Base-by-base conservation (phyloP, 2,888 invertebrate genomes). In the Tubulanus polymorphus region DNA sequence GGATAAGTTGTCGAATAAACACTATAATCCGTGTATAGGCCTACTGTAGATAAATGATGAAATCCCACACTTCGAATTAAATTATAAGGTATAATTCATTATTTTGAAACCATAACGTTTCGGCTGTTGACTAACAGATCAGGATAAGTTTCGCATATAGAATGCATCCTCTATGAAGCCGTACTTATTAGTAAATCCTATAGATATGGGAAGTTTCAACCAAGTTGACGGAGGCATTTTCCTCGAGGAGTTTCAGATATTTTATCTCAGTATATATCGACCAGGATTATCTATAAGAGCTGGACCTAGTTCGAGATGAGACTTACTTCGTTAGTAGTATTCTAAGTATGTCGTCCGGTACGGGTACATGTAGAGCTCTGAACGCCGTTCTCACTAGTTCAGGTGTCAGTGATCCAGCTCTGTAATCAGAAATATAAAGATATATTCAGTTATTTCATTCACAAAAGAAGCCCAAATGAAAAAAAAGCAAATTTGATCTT, bases 331-430 rank as follows among this genome's bases (percentile, higher is more conserved):
- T 54, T 25, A 76, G 60, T 27, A 72, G 64, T 37, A 73, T 70
- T 61, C 71, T 59, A n/a, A 75, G 63, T 37, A 76, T 61, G 49
- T 76, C 77, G 51, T 70, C 71, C 20, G 71, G 70, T 41, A 77
- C 54, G 10, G 76, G 76, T 25, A 76, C 68, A 56, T 71, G 72
- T 32, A 76, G 69, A 26, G 75, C 64, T 26, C 68, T 60, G 61
- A 71, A 71, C 27, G 71, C 68, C 28, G 67, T 70, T 48, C 73
- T 65, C 51, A 76, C 60, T 1, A 58, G 51, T 3, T 75, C 73
- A 10, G 64, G 51, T 23, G 65, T 61, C 29, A 77, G 54, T 46
- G 56, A 60, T 15, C 74, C 75, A 60, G 53, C 51, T 58, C 75
- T 76, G 64, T 2, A 66, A 59, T 29, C 27, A 50, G 55, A 54